Base-by-base conservation (phyloP, 2,888 invertebrate genomes). In the Perizoma flavofasciatum region DNA sequence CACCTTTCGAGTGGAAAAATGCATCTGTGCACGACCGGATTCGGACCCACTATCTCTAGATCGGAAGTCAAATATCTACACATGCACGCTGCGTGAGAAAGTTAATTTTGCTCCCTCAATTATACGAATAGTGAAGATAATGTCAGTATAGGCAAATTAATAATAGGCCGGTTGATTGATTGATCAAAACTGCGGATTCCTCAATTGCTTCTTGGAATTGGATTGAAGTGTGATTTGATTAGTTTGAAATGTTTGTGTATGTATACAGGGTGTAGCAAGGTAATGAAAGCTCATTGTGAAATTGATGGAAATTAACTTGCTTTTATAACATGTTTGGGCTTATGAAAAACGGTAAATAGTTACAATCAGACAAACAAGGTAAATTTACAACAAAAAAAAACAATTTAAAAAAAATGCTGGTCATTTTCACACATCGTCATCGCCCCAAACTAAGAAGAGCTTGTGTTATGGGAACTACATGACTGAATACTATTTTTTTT, bases 121-220 rank as follows among this genome's bases (percentile, higher is more conserved):
- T 67, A 68, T 68, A 61, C 66, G 66, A 66, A 66, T 65, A 65
- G 68, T 68, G 66, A 56, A 63, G 53, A 59, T 68, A 67, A 67
- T 61, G 66, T 60, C 65, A 68, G 63, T 65, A 63, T 65, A 67
- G 57, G 59, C 62, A 64, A 67, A 67, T 65, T 65, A 65, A 67
- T 65, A 64, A 65, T 63, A 54, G 55, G 49, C 44, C 49, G 44
- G 49, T 39, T 61, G 65, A 65, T 67, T 67, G 63, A 67, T 58
- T 54, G 49, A 59, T 57, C 56, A 50, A 56, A 60, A 54, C 62
- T 51, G 54, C 61, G 49, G 56, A 49, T 55, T 52, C 49, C 51
- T 53, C 55, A 56, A 59, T 61, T 55, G 57, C 52, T 54, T 56
- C 60, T 40, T 44, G 43, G 50, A 63, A 61, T 63, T 59, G 52